These are phyloP conservation scores for Drosophila fulvimacula DNA, from an alignment of 2,888 invertebrate species.

Conservation along the genomic window DNA sequence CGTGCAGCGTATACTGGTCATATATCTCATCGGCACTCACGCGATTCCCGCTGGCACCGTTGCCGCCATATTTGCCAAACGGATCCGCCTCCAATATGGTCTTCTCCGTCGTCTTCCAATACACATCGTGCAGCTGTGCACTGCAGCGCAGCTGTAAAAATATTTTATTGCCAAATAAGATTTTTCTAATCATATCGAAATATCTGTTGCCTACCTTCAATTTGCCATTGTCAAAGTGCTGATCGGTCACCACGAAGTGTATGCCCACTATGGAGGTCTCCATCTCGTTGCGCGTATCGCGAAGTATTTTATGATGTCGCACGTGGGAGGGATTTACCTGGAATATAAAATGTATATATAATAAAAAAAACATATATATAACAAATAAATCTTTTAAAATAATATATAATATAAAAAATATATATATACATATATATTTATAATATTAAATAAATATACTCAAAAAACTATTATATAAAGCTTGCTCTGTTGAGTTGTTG, in stretches of 20 bases:
- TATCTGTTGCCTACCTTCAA: slow-evolving; percentile 84
- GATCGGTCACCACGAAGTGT: slow-evolving; percentile 85
- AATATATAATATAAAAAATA: too few species aligned
- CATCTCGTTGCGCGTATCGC: slow-evolving; percentile 83
- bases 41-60: slow-evolving; percentile 75
- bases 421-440: too few species aligned
- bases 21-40: slow-evolving; percentile 75
- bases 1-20: slow-evolving; percentile 83
- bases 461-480: too few species aligned
- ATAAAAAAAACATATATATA: too few species aligned
- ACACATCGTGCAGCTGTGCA: slow-evolving; percentile 88
- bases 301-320: slow-evolving; percentile 81
- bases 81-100: slow-evolving; percentile 87
- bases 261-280: slow-evolving; percentile 86
- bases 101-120: slow-evolving; percentile 89
- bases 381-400: too few species aligned
- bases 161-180: background rate
- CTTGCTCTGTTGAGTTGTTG: too few species aligned
- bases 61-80: slow-evolving; percentile 66
- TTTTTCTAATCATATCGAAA: background rate
- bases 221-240: slow-evolving; percentile 86
- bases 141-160: slow-evolving; percentile 87
- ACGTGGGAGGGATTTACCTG: slow-evolving; percentile 83
- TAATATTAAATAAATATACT: too few species aligned
- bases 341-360: too few species aligned